Evolutionary conservation across 2,113 vertebrate genomes (phyloP), one percentile per base, ranked within the genome.

Genomic region (Etia nguti): DNA sequence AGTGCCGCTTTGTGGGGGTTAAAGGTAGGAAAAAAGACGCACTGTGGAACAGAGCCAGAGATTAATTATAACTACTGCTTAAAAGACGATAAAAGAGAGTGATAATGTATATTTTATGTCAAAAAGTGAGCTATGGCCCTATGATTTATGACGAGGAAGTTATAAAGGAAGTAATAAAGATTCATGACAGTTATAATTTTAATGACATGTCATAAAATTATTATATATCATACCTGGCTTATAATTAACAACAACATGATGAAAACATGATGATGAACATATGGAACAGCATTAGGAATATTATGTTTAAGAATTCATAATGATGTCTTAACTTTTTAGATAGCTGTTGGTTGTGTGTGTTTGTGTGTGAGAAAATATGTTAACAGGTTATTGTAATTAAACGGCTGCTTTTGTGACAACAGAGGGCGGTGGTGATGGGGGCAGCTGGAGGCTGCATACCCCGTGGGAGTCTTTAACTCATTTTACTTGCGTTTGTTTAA

Each of bases 101-200:
- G 36, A 65, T 65, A 3, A n/a, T 36, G 60, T 65, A n/a, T 8
- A 36, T 18, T 12, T 36, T 65, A 65, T n/a, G 60, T 36, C 34
- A 36, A 36, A 36, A 36, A 36, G 8, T 65, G 10, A 36, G 60
- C 1, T n/a, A 65, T 65, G 59, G 59, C 0, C 59, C 59, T 0
- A 36, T 62, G 1, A 62, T 62, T 62, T 62, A 36, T 62, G 31
- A 62, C 31, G n/a, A n/a, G 31, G 0, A 62, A 62, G 31, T 62
- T 36, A 62, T 36, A 62, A 62, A 62, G 31, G 18, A 62, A 62
- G 59, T 36, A n/a, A 11, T 62, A 62, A 62, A 62, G 18, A 62
- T 36, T 62, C n/a, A 62, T n/a, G 31, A 36, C 59, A 62, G 59
- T 62, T 62, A 36, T 36, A 62, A 2, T 62, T 6, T 62, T n/a